Evolutionary conservation across 2,888 invertebrate genomes (phyloP).

Genomic region (Amphipoea oculea): DNA sequence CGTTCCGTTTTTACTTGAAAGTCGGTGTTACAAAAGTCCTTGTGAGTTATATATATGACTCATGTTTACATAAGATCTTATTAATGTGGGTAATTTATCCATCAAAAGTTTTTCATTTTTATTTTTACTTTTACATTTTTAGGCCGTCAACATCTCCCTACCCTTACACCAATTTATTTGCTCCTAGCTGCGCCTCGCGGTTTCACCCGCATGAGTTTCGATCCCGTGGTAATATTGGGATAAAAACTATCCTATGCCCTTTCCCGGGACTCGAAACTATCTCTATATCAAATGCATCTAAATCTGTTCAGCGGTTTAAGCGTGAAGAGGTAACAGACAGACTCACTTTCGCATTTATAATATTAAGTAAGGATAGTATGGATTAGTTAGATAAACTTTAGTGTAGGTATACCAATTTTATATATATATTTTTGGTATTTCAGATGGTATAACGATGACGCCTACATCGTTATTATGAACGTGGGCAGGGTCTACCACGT

Average conservation of each 20-base stretch:
- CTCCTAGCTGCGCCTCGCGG: background rate
- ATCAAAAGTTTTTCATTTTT: background rate
- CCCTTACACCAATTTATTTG: background rate
- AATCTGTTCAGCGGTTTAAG: no score
- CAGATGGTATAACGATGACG: constrained; percentile 86
- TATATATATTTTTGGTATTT: background rate
- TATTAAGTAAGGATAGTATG: no score
- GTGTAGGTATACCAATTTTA: no score
- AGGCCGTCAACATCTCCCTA: no score
- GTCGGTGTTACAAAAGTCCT: background rate
- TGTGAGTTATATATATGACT: background rate
- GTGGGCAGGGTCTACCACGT: constrained; percentile 86
- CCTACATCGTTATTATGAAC: constrained; percentile 90
- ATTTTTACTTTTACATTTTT: background rate
- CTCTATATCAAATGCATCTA: no score
- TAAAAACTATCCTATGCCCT: no score
- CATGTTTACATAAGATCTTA: background rate
- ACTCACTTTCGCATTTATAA: no score
- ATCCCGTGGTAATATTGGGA: no score
- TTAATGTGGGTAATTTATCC: background rate
- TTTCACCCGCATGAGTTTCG: no score
- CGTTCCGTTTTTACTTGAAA: background rate
- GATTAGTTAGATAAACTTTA: no score
- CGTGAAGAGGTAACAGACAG: no score
- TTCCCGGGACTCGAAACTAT: no score